Evolutionary conservation across 2,888 invertebrate genomes (phyloP).

Genomic region (Tetranychus piercei): DNA sequence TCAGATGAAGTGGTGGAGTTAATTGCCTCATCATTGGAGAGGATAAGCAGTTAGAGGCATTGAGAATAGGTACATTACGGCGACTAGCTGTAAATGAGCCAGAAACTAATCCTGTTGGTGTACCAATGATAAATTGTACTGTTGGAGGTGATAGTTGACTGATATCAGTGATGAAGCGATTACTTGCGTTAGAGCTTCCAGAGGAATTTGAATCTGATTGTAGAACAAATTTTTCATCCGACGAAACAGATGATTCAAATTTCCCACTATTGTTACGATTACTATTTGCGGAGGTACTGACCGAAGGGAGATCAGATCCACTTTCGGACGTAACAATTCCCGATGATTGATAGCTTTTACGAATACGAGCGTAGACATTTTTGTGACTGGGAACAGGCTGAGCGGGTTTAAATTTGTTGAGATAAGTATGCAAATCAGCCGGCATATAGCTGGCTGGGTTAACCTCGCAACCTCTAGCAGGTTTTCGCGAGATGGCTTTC

Average conservation of each 20-base stretch:
- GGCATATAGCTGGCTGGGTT: background rate
- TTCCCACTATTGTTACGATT: background rate
- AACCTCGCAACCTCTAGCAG: too few species aligned
- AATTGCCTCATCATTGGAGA: slow-evolving; percentile 12
- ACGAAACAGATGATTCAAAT: background rate
- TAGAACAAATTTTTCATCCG: background rate
- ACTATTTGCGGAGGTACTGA: background rate
- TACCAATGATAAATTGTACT: slow-evolving; percentile 27
- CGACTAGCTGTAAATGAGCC: background rate
- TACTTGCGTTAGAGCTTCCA: slow-evolving; percentile 16
- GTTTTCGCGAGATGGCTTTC: too few species aligned
- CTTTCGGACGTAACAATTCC: slow-evolving; percentile 9
- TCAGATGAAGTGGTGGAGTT: slow-evolving; percentile 9
- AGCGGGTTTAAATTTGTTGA: background rate
- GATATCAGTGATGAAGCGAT: slow-evolving; percentile 21
- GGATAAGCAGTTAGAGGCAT: background rate
- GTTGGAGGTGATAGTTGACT: slow-evolving; percentile 25
- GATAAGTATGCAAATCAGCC: background rate
- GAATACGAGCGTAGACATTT: slow-evolving; percentile 38
- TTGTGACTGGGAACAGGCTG: slow-evolving; percentile 45
- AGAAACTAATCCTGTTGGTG: slow-evolving; percentile 16
- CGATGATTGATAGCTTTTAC: slow-evolving; percentile 25
- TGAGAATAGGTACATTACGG: slow-evolving; percentile 13
- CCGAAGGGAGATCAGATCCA: background rate
- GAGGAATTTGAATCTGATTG: background rate